Percentiles rank a stretch among this genome's conserved stretches.
These are phyloP conservation scores for Chaetura pelagica DNA, from an alignment of 2,113 vertebrate species.

Conservation along the genomic window DNA sequence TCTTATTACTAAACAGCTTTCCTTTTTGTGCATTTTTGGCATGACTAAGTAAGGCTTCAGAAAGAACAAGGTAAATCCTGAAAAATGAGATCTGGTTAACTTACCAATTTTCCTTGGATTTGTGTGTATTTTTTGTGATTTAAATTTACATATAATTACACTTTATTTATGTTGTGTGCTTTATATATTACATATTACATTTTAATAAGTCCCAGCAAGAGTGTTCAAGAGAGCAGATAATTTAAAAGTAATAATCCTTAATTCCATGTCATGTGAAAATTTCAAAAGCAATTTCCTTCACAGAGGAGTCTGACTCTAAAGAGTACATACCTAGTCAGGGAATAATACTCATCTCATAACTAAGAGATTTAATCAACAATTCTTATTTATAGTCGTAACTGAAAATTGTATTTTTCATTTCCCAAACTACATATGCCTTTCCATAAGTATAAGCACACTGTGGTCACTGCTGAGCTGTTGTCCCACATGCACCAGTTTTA, in stretches of 20 bases:
- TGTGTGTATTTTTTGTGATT: neutral
- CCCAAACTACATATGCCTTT: neutral
- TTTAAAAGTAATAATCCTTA: neutral
- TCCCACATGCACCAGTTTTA: neutral
- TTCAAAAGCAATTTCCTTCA: neutral
- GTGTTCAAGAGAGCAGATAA: neutral
- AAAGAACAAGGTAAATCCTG: neutral
- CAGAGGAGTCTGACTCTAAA: neutral
- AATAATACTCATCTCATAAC: neutral
- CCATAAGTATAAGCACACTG: fast-evolving
- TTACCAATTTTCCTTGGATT: neutral
- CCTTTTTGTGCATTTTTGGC: neutral
- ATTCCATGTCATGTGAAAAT: neutral
- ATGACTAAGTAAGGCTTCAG: neutral
- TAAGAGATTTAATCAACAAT: neutral
- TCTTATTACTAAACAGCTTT: neutral
- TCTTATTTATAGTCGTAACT: neutral
- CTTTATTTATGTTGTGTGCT: neutral
- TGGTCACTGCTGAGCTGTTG: neutral
- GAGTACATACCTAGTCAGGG: neutral
- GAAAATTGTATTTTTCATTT: neutral
- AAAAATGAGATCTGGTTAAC: neutral
- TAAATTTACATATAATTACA: neutral
- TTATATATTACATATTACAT: neutral
- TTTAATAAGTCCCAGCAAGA: neutral